Evolutionary conservation across 2,797 vertebrate species (phyloP).

Genomic region (Channa striata): DNA sequence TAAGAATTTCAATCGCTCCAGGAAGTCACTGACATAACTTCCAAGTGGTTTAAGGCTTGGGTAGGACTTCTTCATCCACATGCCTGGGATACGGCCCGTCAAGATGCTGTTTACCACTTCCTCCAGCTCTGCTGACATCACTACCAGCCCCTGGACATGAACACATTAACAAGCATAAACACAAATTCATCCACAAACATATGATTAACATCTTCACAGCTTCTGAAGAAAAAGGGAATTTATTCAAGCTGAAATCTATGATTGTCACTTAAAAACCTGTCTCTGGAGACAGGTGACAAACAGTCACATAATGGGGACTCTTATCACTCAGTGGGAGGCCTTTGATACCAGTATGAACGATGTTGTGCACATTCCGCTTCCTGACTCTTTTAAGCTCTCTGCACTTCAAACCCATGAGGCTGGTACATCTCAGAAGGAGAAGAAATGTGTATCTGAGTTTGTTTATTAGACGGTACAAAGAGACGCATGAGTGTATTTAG

Average conservation of each 20-base stretch:
- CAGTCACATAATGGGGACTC: slow-evolving; percentile 36
- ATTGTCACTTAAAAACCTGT: slow-evolving; percentile 11
- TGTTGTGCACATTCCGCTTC: slow-evolving; percentile 35
- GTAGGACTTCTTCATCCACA: slow-evolving; percentile 93
- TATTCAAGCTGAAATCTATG: slow-evolving; percentile 7
- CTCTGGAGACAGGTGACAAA: slow-evolving; percentile 45
- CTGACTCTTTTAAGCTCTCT: slow-evolving; percentile 32
- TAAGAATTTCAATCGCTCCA: slow-evolving; percentile 88
- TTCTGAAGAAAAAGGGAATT: background rate
- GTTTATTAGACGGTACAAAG: slow-evolving; percentile 37
- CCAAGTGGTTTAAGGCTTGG: slow-evolving; percentile 93
- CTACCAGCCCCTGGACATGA: slow-evolving; percentile 85
- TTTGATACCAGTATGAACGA: slow-evolving; percentile 41
- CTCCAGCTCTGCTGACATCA: slow-evolving; percentile 91
- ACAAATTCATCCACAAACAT: background rate
- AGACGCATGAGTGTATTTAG: background rate
- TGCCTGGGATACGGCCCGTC: slow-evolving; percentile 87
- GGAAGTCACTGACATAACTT: slow-evolving; percentile 90
- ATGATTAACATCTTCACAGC: background rate
- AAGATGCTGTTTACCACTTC: slow-evolving; percentile 91
- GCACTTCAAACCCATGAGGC: slow-evolving; percentile 26
- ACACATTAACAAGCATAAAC: slow-evolving; percentile 11
- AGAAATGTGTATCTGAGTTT: slow-evolving; percentile 14
- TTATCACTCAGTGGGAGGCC: slow-evolving; percentile 35
- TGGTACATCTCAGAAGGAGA: slow-evolving; percentile 29